Evolutionary conservation across 1,140 invertebrate genomes (phyloP).

Genomic region (Fragariocoptes setiger): DNA sequence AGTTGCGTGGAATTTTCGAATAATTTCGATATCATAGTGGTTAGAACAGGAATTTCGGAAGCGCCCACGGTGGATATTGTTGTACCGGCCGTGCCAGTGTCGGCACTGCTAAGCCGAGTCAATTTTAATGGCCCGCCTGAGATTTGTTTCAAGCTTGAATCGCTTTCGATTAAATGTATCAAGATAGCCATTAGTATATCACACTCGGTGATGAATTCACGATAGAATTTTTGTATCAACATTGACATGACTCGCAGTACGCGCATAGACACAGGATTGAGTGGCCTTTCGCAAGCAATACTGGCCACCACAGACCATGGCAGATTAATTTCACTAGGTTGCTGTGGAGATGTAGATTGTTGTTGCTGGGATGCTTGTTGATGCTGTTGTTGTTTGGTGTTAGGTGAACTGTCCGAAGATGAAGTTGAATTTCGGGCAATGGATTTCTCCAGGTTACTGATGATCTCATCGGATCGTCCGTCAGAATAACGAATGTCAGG

Average conservation of each 20-base stretch:
- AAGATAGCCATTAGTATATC: conserved; percentile 90
- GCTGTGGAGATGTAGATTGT: background rate
- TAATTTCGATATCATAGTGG: conserved; percentile 59
- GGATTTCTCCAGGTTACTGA: background rate
- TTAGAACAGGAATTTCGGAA: conserved; percentile 69
- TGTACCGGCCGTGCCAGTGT: conserved; percentile 14
- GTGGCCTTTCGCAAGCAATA: conserved; percentile 49
- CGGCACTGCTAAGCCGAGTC: background rate
- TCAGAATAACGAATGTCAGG: conserved; percentile 59
- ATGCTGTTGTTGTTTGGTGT: background rate
- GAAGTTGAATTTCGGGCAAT: background rate
- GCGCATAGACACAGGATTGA: conserved; percentile 83
- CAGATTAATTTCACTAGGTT: background rate
- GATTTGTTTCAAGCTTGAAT: conserved; percentile 53
- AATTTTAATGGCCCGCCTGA: conserved; percentile 60
- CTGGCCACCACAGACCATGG: conserved; percentile 6
- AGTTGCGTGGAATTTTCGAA: conserved; percentile 69
- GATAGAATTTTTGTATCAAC: conserved; percentile 71
- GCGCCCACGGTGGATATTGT: conserved; percentile 79
- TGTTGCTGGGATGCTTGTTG: conserved; percentile 4
- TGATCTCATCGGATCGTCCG: conserved; percentile 6
- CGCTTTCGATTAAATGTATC: conserved; percentile 81
- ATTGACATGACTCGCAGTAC: conserved; percentile 66
- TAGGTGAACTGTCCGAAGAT: conserved; percentile 1
- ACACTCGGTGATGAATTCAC: conserved; percentile 68